Evolutionary conservation across 1,140 invertebrate genomes (phyloP).

Genomic region (Holotrichia oblita): DNA sequence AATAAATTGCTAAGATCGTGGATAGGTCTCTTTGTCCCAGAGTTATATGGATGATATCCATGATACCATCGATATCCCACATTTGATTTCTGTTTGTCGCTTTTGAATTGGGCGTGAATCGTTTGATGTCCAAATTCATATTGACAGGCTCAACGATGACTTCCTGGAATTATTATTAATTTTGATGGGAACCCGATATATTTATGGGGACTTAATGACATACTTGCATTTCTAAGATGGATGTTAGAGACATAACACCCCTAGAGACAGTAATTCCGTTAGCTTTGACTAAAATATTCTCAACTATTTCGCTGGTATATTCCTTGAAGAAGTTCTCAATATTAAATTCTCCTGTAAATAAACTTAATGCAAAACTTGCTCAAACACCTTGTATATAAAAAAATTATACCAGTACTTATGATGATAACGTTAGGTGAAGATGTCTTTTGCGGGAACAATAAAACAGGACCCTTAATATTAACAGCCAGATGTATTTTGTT

Average conservation of each 20-base stretch:
- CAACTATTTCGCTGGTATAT: slow-evolving; percentile 65
- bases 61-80: slow-evolving; percentile 73
- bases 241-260: slow-evolving; percentile 76
- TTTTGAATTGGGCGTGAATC: slow-evolving; percentile 66
- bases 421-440: slow-evolving; percentile 83
- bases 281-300: slow-evolving; percentile 77
- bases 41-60: slow-evolving; percentile 74
- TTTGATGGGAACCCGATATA: no score
- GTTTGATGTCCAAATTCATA: slow-evolving; percentile 77
- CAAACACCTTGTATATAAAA: not conserved
- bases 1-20: slow-evolving; percentile 74
- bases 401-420: slow-evolving; percentile 72
- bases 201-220: no score
- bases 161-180: slow-evolving; percentile 70
- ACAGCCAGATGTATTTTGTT: slow-evolving; percentile 75
- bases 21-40: slow-evolving; percentile 78
- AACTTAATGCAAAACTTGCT: not conserved
- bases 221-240: slow-evolving; percentile 76
- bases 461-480: slow-evolving; percentile 77
- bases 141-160: slow-evolving; percentile 80
- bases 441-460: slow-evolving; percentile 82
- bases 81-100: slow-evolving; percentile 57
- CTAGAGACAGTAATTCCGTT: slow-evolving; percentile 74
- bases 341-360: slow-evolving; percentile 66
- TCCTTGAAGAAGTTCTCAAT: slow-evolving; percentile 86